Conservation (phyloP, 2,113 vertebrate species). For the Polypterus senegalus region DNA sequence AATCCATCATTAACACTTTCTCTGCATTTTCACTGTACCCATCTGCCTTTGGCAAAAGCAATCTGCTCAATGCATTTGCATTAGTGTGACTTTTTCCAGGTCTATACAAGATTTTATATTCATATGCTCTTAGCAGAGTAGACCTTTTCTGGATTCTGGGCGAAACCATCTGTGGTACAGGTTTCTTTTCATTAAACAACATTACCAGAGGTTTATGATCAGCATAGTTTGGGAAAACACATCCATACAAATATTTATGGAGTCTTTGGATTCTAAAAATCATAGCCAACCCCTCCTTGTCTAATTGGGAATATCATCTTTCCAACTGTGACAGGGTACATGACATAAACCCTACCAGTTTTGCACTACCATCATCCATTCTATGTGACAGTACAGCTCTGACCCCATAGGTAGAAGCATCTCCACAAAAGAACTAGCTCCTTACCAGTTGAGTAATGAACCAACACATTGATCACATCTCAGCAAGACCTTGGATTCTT, state of each 20-base stretch:
- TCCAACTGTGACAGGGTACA: not conserved
- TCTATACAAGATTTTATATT: not conserved
- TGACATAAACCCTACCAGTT: not conserved
- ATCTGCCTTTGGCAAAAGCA: not conserved
- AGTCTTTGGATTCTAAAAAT: not conserved
- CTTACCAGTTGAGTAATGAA: constrained; percentile 3
- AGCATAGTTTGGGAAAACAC: not conserved
- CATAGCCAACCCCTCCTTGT: not conserved
- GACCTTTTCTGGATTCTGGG: not conserved
- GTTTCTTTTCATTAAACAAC: constrained; percentile 1
- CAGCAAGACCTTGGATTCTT: not conserved
- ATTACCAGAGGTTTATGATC: not conserved
- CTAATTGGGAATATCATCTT: not conserved
- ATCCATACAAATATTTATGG: not conserved
- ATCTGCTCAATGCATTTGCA: not conserved
- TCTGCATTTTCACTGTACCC: not conserved
- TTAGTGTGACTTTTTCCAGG: not conserved
- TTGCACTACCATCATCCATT: not conserved
- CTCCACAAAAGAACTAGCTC: not conserved
- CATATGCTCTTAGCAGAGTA: not conserved
- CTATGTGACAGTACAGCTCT: constrained; percentile 2
- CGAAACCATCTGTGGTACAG: not conserved
- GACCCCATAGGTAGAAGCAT: constrained; percentile 6
- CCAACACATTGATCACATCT: not conserved
- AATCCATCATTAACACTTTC: not conserved